Percentiles rank a stretch among this genome's conserved stretches.
Conservation (phyloP, 1,140 invertebrate genomes). For the Trinorchestia longiramus region DNA sequence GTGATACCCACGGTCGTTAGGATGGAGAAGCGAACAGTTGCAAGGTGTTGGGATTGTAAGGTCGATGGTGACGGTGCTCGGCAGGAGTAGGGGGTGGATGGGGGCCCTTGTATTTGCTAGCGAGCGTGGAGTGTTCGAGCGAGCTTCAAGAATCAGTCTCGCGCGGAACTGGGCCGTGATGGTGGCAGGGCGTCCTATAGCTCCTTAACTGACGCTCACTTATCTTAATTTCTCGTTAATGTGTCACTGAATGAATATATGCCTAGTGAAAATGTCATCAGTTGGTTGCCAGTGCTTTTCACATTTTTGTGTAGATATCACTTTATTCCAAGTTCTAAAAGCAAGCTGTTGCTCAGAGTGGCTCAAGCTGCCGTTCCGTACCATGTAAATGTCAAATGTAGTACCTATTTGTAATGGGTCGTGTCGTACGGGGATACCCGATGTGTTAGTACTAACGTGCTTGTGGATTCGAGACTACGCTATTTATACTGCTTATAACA, state of each 20-base stretch:
- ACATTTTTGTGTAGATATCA: neutral
- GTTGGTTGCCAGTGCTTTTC: neutral
- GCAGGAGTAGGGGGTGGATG: neutral
- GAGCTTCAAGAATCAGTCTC: conserved; percentile 33
- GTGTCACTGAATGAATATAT: neutral
- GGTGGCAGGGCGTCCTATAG: neutral
- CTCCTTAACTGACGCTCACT: neutral
- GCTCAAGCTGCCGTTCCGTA: neutral
- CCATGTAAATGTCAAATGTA: neutral
- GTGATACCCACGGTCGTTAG: neutral
- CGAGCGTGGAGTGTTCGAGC: conserved; percentile 18
- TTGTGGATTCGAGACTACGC: neutral
- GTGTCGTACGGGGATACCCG: neutral
- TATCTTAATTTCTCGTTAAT: neutral
- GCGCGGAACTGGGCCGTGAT: conserved; percentile 21
- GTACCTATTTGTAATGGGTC: neutral
- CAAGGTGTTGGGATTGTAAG: conserved; percentile 39
- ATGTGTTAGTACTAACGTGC: neutral
- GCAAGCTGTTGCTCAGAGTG: neutral
- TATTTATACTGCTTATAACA: neutral
- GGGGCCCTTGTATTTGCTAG: conserved; percentile 23
- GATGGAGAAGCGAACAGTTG: neutral
- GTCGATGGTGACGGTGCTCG: neutral
- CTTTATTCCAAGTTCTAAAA: neutral
- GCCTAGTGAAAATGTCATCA: neutral